Conservation (phyloP, 1,140 invertebrate genomes). For the Lucilia sericata region DNA sequence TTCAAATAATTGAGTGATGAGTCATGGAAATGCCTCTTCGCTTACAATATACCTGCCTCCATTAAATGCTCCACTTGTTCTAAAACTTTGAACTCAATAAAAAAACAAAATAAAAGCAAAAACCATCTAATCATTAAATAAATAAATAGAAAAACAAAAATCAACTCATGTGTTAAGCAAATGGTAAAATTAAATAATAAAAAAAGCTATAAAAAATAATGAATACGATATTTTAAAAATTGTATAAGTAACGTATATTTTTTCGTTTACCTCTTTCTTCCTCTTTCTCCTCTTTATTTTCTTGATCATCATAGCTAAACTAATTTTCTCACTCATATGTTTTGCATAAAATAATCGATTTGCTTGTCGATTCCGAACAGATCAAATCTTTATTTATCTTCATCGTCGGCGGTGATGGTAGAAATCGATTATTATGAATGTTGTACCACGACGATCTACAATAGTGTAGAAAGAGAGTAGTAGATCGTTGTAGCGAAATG, state of each 20-base stretch:
- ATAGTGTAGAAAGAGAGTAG: background rate
- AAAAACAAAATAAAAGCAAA: background rate
- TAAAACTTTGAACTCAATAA: background rate
- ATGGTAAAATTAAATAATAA: background rate
- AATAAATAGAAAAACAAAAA: background rate
- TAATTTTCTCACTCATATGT: slow-evolving; percentile 25
- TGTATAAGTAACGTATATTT: background rate
- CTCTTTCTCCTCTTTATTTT: background rate
- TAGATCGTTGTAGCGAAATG: background rate
- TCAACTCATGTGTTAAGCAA: background rate
- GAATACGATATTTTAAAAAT: background rate
- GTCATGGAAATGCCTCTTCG: background rate
- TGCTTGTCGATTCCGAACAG: background rate
- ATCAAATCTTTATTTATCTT: background rate
- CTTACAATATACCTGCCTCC: background rate
- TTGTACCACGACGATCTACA: background rate
- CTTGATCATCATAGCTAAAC: background rate
- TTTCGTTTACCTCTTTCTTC: background rate
- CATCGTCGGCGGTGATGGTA: background rate
- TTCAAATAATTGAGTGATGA: background rate
- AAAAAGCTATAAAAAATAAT: background rate
- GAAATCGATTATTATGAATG: background rate
- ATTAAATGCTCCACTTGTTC: background rate
- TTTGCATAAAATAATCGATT: background rate
- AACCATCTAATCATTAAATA: background rate